These are phyloP conservation scores for Glossosoma conforme DNA, from an alignment of 1,140 invertebrate species.

Conservation along the genomic window DNA sequence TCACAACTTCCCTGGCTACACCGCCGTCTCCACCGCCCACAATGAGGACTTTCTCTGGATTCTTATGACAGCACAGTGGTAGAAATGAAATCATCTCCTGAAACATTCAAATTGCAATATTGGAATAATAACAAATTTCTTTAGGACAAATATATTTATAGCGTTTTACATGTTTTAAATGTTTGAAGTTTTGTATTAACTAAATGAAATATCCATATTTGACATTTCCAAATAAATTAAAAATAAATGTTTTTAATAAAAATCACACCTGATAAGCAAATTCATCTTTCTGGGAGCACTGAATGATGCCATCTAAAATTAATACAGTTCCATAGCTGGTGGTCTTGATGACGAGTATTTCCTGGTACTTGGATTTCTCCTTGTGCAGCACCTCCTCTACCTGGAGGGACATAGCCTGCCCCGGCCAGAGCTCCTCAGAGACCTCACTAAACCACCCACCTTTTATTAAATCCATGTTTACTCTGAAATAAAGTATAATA, in stretches of 20 bases:
- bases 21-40: slow-evolving; percentile 98
- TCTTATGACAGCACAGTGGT: slow-evolving; percentile 85
- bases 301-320: slow-evolving; percentile 93
- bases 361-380: slow-evolving; percentile 84
- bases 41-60: slow-evolving; percentile 89
- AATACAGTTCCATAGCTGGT: slow-evolving; percentile 85
- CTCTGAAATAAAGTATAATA: slow-evolving; percentile 5
- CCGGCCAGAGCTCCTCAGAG: slow-evolving; percentile 83
- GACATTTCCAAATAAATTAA: too few relatives aligned
- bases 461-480: slow-evolving; percentile 54
- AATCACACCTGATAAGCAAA: slow-evolving; percentile 80
- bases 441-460: slow-evolving; percentile 90
- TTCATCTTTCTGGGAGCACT: slow-evolving; percentile 95
- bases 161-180: too few relatives aligned
- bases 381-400: slow-evolving; percentile 77
- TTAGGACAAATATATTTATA: too few relatives aligned
- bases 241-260: not conserved
- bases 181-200: too few relatives aligned
- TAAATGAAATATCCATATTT: too few relatives aligned
- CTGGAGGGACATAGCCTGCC: slow-evolving; percentile 84
- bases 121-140: not conserved
- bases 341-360: slow-evolving; percentile 87
- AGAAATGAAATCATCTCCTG: slow-evolving; percentile 95
- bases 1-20: slow-evolving; percentile 89
- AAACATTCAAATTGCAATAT: slow-evolving; percentile 27